A percentile compares a stretch with the other conserved stretches of the same genome.
Evolutionary conservation across 2,888 invertebrate species (phyloP).

Genomic region (Blastobasis adustella): DNA sequence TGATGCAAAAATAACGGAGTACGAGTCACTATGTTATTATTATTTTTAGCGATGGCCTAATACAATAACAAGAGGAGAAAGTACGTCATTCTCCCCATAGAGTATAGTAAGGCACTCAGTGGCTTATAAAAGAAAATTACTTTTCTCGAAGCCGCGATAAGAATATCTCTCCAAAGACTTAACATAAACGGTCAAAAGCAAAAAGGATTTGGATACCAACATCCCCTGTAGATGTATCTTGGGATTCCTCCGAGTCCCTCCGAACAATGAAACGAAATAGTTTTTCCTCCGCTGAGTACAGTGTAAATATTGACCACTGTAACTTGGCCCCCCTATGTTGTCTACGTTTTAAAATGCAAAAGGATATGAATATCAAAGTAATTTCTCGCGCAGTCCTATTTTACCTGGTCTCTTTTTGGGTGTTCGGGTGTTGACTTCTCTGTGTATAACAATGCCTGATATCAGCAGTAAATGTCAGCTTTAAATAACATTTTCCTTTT

Average conservation of each 20-base stretch:
- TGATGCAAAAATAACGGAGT: too few relatives aligned
- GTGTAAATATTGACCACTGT: background rate
- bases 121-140: constrained; percentile 16
- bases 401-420: too few relatives aligned
- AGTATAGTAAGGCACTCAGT: background rate
- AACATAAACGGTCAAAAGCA: constrained; percentile 14
- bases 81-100: background rate
- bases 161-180: constrained; percentile 18
- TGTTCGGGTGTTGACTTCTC: too few relatives aligned
- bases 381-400: too few relatives aligned
- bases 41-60: too few relatives aligned
- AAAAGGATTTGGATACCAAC: constrained; percentile 13
- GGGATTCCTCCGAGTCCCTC: constrained; percentile 9
- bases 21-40: too few relatives aligned
- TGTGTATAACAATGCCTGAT: too few relatives aligned
- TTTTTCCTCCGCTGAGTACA: constrained; percentile 12
- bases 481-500: too few relatives aligned
- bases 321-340: background rate
- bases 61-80: background rate
- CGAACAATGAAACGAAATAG: constrained; percentile 15
- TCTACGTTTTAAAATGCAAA: background rate
- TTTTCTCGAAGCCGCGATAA: constrained; percentile 19
- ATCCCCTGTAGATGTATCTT: constrained; percentile 15
- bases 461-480: too few relatives aligned
- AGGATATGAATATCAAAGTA: too few relatives aligned